Conservation (phyloP, 2,888 invertebrate species). For the Drosophila affinis region DNA sequence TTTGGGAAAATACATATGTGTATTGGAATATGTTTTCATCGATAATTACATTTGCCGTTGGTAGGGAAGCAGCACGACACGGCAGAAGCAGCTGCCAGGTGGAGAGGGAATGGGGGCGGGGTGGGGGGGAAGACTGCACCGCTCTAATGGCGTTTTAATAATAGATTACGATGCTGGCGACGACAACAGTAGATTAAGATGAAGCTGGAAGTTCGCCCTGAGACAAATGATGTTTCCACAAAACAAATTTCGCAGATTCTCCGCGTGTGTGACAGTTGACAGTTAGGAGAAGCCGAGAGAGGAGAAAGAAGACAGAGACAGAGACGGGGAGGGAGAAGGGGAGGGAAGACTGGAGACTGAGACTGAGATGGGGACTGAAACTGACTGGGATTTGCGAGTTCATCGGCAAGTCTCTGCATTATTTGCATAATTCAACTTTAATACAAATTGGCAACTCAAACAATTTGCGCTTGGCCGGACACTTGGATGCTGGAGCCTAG, state of each 20-base stretch:
- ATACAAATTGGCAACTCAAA: constrained; percentile 61
- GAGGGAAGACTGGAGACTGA: background rate
- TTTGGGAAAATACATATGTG: constrained; percentile 24
- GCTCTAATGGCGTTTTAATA: constrained; percentile 76
- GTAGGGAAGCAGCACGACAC: constrained; percentile 25
- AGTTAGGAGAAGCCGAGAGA: constrained; percentile 55
- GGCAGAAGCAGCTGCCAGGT: constrained; percentile 35
- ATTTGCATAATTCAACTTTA: constrained; percentile 73
- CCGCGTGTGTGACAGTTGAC: constrained; percentile 63
- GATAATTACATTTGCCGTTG: constrained; percentile 77
- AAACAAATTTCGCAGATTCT: constrained; percentile 33
- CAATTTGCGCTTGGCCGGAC: constrained; percentile 35
- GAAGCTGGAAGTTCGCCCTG: constrained; percentile 54
- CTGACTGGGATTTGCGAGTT: constrained; percentile 42
- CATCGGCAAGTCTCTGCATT: constrained; percentile 50
- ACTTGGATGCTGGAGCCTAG: constrained; percentile 5
- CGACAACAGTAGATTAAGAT: constrained; percentile 46
- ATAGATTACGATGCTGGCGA: constrained; percentile 66
- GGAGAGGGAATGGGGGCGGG: background rate
- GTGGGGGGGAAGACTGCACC: constrained; percentile 47
- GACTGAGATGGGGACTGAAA: constrained; percentile 16
- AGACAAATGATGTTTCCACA: constrained; percentile 59
- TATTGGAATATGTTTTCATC: constrained; percentile 47
- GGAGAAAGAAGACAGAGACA: constrained; percentile 6
- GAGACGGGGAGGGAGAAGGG: background rate